Evolutionary conservation across 2,888 invertebrate species (phyloP).

Genomic region (Diogma glabrata): DNA sequence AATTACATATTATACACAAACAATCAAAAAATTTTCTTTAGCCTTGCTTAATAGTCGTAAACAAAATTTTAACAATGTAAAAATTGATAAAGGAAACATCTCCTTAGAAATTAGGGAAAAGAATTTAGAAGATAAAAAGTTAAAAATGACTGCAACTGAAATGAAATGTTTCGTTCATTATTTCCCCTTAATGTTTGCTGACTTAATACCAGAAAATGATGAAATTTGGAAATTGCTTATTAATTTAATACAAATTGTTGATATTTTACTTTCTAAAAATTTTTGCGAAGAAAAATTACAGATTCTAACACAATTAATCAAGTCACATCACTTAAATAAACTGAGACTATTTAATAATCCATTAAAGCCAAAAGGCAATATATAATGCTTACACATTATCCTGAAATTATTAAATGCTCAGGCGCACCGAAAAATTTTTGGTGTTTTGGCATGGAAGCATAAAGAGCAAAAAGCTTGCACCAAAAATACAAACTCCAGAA

Average conservation of each 20-base stretch:
- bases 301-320: too few relatives aligned
- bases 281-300: too few relatives aligned
- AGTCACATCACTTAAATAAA: constrained; percentile 10
- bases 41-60: constrained; percentile 18
- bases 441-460: constrained; percentile 13
- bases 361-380: constrained; percentile 13
- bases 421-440: constrained; percentile 12
- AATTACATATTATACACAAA: constrained; percentile 15
- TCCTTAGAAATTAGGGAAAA: constrained; percentile 17
- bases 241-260: constrained; percentile 16
- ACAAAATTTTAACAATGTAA: constrained; percentile 18
- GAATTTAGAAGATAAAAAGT: constrained; percentile 14
- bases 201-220: constrained; percentile 16
- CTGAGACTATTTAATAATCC: constrained; percentile 4
- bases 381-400: constrained; percentile 13
- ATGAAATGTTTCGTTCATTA: constrained; percentile 16
- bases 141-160: constrained; percentile 19
- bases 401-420: constrained; percentile 9
- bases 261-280: constrained; percentile 11
- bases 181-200: constrained; percentile 18
- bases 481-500: constrained; percentile 6
- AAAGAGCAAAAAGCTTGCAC: constrained; percentile 9
- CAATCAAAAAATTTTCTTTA: constrained; percentile 16
- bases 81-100: constrained; percentile 9
- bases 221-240: constrained; percentile 16